Conservation (phyloP, 1,140 invertebrate genomes). For the Drosophila novamexicana region DNA sequence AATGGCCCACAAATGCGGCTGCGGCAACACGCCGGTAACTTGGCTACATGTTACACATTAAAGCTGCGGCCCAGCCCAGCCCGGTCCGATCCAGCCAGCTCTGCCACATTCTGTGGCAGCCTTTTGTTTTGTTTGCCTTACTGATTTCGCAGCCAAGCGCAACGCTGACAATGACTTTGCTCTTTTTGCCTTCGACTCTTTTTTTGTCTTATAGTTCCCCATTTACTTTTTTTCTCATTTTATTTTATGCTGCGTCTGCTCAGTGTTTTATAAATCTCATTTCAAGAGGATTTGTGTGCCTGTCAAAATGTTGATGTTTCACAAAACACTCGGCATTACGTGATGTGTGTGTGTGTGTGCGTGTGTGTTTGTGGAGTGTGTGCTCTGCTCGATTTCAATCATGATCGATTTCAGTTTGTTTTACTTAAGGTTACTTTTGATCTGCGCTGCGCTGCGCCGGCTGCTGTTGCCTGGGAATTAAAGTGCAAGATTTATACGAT, state of each 20-base stretch:
- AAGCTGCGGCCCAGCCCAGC: constrained; percentile 39
- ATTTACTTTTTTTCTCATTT: constrained; percentile 30
- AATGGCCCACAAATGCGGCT: constrained; percentile 21
- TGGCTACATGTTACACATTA: constrained; percentile 80
- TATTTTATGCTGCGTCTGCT: constrained; percentile 42
- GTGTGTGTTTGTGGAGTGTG: constrained; percentile 7
- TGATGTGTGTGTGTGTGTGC: constrained; percentile 15
- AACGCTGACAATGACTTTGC: constrained; percentile 79
- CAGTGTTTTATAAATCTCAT: constrained; percentile 81
- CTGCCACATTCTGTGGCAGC: constrained; percentile 42
- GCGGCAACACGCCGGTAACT: constrained; percentile 40
- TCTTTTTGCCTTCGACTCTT: constrained; percentile 53
- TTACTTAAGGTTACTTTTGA: constrained; percentile 65
- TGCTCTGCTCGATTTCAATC: constrained; percentile 76
- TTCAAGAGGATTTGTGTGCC: constrained; percentile 82
- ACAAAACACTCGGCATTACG: constrained; percentile 71
- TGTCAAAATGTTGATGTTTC: constrained; percentile 83
- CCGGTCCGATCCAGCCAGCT: not conserved
- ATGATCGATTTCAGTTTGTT: constrained; percentile 81
- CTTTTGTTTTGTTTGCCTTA: constrained; percentile 73
- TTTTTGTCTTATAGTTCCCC: constrained; percentile 14
- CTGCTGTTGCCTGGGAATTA: constrained; percentile 63
- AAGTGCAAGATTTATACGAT: constrained; percentile 66
- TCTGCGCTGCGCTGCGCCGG: constrained; percentile 36
- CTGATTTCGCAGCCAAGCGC: constrained; percentile 77